Conservation (phyloP, 2,113 vertebrate genomes). For the Trinectes maculatus region DNA sequence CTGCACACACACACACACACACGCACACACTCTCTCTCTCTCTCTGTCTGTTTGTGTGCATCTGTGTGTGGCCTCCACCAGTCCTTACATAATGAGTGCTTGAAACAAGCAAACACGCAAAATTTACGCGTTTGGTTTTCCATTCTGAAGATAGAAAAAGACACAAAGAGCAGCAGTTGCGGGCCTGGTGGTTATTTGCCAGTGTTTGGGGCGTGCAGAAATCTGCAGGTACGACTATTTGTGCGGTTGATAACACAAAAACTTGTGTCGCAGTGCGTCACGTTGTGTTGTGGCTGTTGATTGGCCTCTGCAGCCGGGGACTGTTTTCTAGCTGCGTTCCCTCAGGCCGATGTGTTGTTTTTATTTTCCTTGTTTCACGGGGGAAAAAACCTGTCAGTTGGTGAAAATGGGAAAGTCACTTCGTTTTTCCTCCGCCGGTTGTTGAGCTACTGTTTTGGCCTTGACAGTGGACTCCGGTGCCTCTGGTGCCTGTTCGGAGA, state of each 20-base stretch:
- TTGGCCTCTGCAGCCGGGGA: conserved; percentile 46
- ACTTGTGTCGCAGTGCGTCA: conserved; percentile 24
- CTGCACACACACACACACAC: too few species aligned
- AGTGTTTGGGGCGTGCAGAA: not conserved
- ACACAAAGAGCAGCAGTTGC: not conserved
- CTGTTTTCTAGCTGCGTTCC: conserved; percentile 66
- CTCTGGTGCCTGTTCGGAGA: conserved; percentile 26
- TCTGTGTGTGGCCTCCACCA: conserved; percentile 18
- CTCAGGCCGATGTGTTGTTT: conserved; percentile 50
- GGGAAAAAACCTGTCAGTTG: conserved; percentile 45
- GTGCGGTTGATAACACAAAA: too few species aligned
- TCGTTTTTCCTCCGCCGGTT: conserved; percentile 54
- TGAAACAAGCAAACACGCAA: conserved; percentile 24
- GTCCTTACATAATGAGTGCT: conserved; percentile 19
- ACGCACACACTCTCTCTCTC: not conserved
- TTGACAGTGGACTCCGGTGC: conserved; percentile 25
- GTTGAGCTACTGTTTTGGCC: conserved; percentile 74
- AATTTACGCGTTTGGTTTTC: conserved; percentile 7
- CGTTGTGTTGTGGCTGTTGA: conserved; percentile 50
- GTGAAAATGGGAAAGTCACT: conserved; percentile 66
- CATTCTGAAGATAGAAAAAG: not conserved
- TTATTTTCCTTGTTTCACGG: conserved; percentile 57
- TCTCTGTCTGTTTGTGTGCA: conserved; percentile 4
- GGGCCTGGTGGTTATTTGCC: conserved; percentile 4
- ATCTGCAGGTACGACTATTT: not conserved